phyloP scores from a whole-genome alignment of 2,113 vertebrate genomes.

The Lanius collurio region DNA sequence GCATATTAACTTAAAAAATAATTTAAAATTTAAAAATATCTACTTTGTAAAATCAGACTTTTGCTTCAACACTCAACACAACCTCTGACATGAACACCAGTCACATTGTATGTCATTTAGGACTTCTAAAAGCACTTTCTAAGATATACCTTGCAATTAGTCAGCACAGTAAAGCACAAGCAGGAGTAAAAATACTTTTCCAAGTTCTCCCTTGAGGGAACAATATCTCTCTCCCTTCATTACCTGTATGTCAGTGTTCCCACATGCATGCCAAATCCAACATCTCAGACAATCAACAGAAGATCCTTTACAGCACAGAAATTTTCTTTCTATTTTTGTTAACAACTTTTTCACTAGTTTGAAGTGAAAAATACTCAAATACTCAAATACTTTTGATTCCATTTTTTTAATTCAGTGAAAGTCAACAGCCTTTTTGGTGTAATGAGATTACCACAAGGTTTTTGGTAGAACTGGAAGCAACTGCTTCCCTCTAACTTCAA shows the following conservation, averaged over 20 bases:
- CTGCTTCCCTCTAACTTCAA: background rate
- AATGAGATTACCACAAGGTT: background rate
- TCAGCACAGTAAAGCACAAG: background rate
- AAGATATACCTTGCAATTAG: background rate
- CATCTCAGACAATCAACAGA: background rate
- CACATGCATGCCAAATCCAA: background rate
- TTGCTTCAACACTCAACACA: background rate
- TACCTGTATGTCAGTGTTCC: background rate
- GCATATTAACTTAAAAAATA: background rate
- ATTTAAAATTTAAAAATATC: background rate
- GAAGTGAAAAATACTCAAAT: too few relatives aligned
- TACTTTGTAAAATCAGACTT: background rate
- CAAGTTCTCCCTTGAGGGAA: background rate
- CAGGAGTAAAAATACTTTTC: background rate
- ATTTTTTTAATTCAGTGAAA: background rate
- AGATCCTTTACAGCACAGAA: background rate
- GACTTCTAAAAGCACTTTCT: background rate
- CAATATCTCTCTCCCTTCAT: background rate
- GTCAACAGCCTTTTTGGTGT: background rate
- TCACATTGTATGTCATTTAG: background rate
- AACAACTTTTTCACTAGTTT: background rate
- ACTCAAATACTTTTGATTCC: background rate
- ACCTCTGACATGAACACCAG: background rate
- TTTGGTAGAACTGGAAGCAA: background rate
- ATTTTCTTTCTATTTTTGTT: background rate